A percentile compares a stretch with the other conserved stretches of the same genome.
Conservation (phyloP, 64 coral and sea anemone species). For the Montipora capricornis region DNA sequence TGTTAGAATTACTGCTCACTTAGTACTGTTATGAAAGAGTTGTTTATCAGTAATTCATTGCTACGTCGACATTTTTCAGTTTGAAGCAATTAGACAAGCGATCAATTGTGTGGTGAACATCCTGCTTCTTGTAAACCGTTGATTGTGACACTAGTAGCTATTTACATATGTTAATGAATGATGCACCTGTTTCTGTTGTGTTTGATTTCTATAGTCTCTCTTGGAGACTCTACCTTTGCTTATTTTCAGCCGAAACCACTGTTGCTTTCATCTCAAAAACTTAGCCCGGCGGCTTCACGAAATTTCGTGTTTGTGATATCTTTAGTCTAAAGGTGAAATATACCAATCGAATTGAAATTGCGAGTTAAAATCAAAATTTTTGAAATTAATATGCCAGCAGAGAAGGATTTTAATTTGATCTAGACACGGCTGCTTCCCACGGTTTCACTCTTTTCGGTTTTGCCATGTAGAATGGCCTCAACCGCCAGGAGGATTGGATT, state of each 20-base stretch:
- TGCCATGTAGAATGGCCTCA: slow-evolving; percentile 4
- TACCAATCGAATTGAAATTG: not conserved
- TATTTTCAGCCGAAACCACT: not conserved
- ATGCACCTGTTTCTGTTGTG: not conserved
- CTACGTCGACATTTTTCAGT: too few species aligned
- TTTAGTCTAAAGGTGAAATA: not conserved
- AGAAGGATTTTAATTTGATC: not conserved
- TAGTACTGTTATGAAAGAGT: too few species aligned
- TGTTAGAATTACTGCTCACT: too few species aligned
- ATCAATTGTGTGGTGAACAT: not conserved
- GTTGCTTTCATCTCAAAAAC: not conserved
- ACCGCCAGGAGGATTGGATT: slow-evolving; percentile 47
- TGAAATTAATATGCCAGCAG: not conserved
- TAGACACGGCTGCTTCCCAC: not conserved
- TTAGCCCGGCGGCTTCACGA: too few species aligned
- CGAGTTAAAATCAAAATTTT: not conserved
- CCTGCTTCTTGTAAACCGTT: not conserved
- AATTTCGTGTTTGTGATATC: too few species aligned
- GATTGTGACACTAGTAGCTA: not conserved
- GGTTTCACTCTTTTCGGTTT: not conserved
- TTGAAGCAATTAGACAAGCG: too few species aligned
- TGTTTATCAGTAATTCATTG: too few species aligned
- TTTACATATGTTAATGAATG: not conserved
- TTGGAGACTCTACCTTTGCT: not conserved
- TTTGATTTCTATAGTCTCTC: not conserved